Conservation (phyloP, 2,888 invertebrate genomes). For the Drosophila kokeensis region DNA sequence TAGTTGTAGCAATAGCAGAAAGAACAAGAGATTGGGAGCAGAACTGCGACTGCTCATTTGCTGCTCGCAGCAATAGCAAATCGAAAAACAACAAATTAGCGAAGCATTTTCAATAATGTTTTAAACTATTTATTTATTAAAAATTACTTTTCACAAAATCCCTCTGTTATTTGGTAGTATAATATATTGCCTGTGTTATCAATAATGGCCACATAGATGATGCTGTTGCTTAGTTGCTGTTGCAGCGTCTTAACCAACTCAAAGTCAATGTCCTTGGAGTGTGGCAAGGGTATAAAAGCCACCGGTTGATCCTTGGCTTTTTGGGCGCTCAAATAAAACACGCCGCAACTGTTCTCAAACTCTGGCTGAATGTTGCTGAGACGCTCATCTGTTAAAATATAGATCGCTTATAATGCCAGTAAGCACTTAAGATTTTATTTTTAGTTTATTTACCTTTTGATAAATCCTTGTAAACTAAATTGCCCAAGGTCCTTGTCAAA, state of each 20-base stretch:
- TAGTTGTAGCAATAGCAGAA: not conserved
- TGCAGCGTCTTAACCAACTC: slow-evolving; percentile 59
- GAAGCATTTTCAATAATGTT: not conserved
- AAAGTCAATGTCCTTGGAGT: slow-evolving; percentile 66
- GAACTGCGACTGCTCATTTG: not conserved
- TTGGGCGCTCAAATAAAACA: slow-evolving; percentile 66
- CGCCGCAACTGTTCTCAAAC: slow-evolving; percentile 57
- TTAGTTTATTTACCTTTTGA: slow-evolving; percentile 54
- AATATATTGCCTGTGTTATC: slow-evolving; percentile 85
- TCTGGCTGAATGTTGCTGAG: slow-evolving; percentile 47
- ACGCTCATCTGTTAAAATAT: slow-evolving; percentile 46
- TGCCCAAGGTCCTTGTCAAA: slow-evolving; percentile 85
- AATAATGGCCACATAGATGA: slow-evolving; percentile 84
- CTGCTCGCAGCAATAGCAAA: not conserved
- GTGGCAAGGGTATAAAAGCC: slow-evolving; percentile 67
- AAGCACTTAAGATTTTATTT: not conserved
- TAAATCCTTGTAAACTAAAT: slow-evolving; percentile 86
- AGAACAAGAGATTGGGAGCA: not conserved
- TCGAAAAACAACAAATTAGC: not conserved
- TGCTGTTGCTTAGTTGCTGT: slow-evolving; percentile 46
- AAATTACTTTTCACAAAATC: slow-evolving; percentile 49
- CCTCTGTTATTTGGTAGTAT: slow-evolving; percentile 85
- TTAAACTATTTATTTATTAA: too few species aligned
- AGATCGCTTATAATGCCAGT: not conserved
- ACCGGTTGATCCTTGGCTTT: slow-evolving; percentile 5